A percentile compares a stretch with the other conserved stretches of the same genome.
These are phyloP conservation scores for Mirza zaza DNA, from an alignment of 2,113 vertebrate species.

Conservation along the genomic window DNA sequence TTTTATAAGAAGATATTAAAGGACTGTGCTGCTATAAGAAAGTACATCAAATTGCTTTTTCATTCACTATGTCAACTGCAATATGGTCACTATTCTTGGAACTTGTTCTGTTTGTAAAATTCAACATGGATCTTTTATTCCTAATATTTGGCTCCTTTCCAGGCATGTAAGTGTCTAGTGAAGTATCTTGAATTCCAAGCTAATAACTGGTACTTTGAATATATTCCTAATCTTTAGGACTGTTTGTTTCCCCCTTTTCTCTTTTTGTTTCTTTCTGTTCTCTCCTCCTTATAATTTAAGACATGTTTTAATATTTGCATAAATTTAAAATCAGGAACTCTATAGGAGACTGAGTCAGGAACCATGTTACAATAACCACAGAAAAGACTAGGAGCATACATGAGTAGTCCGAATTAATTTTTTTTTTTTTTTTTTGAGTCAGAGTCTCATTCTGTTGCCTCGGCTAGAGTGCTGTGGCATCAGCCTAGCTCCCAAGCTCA, in stretches of 20 bases:
- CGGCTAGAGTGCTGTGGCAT: no score
- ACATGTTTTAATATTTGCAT: background rate
- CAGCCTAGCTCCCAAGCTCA: no score
- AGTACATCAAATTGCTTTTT: constrained; percentile 60
- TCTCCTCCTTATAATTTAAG: constrained; percentile 32
- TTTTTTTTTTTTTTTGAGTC: no score
- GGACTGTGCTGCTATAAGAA: constrained; percentile 2
- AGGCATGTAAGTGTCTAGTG: background rate
- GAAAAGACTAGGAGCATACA: background rate
- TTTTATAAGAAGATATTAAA: constrained; percentile 57
- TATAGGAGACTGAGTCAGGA: background rate
- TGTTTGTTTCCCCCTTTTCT: background rate
- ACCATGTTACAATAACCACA: background rate
- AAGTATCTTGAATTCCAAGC: constrained; percentile 18
- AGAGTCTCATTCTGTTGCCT: no score
- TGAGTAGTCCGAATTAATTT: background rate
- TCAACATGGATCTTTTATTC: background rate
- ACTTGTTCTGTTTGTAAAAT: constrained; percentile 14
- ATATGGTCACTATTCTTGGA: constrained; percentile 48
- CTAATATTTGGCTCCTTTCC: constrained; percentile 47
- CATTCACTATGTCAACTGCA: constrained; percentile 59
- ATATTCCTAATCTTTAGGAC: background rate
- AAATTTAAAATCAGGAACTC: background rate
- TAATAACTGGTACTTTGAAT: constrained; percentile 24
- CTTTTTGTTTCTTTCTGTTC: background rate